phyloP scores from a whole-genome alignment of 2,888 invertebrate species.

The Torymus aiolomorphi region DNA sequence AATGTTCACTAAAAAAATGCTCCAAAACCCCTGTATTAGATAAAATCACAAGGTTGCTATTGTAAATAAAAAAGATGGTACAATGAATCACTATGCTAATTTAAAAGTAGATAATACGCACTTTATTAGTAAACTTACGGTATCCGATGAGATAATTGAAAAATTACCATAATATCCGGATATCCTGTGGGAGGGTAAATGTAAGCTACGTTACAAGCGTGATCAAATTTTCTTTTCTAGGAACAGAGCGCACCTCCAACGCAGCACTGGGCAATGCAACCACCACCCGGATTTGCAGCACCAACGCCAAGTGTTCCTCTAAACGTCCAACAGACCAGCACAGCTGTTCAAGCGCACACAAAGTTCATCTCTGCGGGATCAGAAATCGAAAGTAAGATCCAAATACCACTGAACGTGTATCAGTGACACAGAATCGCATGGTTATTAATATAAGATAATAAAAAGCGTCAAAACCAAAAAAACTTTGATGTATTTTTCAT shows the following conservation, averaged over 20 bases:
- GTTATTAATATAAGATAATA: not conserved
- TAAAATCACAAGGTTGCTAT: too few species aligned
- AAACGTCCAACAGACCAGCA: constrained; percentile 71
- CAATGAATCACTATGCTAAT: too few species aligned
- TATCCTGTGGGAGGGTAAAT: not conserved
- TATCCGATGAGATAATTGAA: constrained; percentile 9
- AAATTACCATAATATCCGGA: not conserved
- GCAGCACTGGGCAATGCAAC: constrained; percentile 75
- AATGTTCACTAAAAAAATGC: too few species aligned
- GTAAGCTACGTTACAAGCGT: not conserved
- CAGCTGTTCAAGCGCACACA: constrained; percentile 74
- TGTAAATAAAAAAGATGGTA: too few species aligned
- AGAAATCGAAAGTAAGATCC: constrained; percentile 73
- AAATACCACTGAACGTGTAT: not conserved
- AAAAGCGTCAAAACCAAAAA: not conserved
- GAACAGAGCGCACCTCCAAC: constrained; percentile 70
- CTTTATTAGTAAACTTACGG: not conserved
- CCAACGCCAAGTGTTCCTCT: constrained; percentile 70
- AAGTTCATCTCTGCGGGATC: constrained; percentile 74
- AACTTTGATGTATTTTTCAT: too few species aligned
- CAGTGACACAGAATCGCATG: too few species aligned
- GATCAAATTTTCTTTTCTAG: constrained; percentile 58
- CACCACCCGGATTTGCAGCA: constrained; percentile 73
- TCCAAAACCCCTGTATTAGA: too few species aligned
- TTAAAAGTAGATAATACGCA: too few species aligned